These are phyloP conservation scores for Tiliqua scincoides DNA, from an alignment of 2,113 vertebrate genomes.

Conservation along the genomic window DNA sequence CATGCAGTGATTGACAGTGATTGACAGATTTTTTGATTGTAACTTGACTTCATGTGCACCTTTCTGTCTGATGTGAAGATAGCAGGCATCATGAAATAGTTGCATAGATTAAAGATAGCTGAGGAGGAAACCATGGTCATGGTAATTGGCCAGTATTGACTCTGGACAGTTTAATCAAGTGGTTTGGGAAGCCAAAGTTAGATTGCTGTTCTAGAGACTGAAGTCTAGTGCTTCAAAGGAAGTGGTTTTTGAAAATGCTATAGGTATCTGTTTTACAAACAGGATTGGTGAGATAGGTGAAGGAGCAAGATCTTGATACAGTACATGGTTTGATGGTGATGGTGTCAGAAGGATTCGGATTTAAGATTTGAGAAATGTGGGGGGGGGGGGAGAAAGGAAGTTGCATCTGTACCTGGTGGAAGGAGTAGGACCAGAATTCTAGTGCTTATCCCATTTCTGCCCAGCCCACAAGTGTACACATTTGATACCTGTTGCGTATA, in stretches of 20 bases:
- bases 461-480: too few relatives aligned
- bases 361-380: neutral
- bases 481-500: too few relatives aligned
- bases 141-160: neutral
- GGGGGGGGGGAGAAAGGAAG: neutral
- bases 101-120: neutral
- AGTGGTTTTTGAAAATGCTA: neutral
- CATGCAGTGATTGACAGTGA: neutral
- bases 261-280: neutral
- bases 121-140: neutral
- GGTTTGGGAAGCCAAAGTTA: neutral
- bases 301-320: neutral
- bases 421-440: neutral
- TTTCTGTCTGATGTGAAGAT: neutral
- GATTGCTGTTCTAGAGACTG: neutral
- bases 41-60: neutral
- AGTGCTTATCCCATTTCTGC: too few relatives aligned
- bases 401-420: neutral
- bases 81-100: neutral
- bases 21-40: neutral
- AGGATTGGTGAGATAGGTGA: neutral
- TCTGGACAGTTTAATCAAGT: neutral
- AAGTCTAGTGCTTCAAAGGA: neutral
- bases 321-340: neutral
- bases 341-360: neutral